Percentiles rank a stretch among this genome's conserved stretches.
Conservation (phyloP, 2,888 invertebrate genomes). For the Agrochola litura region DNA sequence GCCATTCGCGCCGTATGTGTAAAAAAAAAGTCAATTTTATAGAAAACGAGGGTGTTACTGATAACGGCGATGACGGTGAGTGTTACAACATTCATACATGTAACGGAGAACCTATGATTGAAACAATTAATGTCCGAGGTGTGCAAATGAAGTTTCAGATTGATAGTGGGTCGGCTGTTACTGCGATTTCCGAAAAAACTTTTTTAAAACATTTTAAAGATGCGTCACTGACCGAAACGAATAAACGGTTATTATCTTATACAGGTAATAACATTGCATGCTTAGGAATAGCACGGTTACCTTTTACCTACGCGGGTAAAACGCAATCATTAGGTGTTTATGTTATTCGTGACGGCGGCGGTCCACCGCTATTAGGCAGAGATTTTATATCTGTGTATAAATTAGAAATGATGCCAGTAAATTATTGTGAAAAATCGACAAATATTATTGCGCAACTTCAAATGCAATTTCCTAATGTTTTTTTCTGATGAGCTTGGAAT, state of each 20-base stretch:
- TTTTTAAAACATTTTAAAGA: no score
- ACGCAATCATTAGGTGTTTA: no score
- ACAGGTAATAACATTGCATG: background rate
- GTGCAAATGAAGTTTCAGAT: slow-evolving; percentile 3
- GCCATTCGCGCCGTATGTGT: background rate
- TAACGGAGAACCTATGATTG: background rate
- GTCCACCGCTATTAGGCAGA: no score
- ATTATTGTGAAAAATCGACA: no score
- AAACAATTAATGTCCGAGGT: background rate
- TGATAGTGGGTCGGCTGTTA: background rate
- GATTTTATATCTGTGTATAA: no score
- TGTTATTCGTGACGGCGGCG: no score
- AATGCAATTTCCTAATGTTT: no score
- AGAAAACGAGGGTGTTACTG: background rate
- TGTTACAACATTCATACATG: background rate
- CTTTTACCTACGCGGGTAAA: background rate
- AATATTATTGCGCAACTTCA: no score
- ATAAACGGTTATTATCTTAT: background rate
- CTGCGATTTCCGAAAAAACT: no score
- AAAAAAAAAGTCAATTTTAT: background rate
- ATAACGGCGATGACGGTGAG: background rate
- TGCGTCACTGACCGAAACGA: no score
- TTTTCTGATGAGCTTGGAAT: no score
- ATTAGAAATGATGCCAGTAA: no score
- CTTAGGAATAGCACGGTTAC: background rate